Evolutionary conservation across 2,113 vertebrate genomes (phyloP), one percentile per base, ranked within the genome.

Genomic region (Riparia riparia): DNA sequence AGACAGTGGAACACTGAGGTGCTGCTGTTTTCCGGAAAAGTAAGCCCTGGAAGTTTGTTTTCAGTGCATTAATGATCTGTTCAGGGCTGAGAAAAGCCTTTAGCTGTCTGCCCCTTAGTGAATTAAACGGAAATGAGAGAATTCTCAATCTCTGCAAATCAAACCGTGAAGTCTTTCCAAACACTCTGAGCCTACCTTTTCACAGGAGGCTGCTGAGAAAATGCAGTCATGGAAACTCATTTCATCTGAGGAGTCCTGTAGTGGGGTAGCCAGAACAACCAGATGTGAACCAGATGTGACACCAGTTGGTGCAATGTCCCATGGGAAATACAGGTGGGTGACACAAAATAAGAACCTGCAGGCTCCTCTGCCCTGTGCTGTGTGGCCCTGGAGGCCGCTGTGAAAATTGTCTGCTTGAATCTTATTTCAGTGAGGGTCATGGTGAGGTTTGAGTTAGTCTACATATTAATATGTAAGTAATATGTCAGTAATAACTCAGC

Each of bases 291-390:
- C 47, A 29, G 20, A 10, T 22, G 10, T 39, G 41, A 34, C 37
- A 26, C 2, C 2, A 1, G 31, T 4, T 13, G 8, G 10, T 19
- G 3, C 10, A 3, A 3, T 12, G 12, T 57, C 69, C 77, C 49
- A 18, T 34, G 57, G 37, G n/a, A 66, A 66, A 26, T 39, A 37
- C 15, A 8, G 26, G 17, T 37, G 39, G 13, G 4, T 41, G 17
- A 47, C 44, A 44, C 25, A 68, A 63, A 39, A 7, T 20, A 29
- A 54, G 47, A 34, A 28, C 29, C 47, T 45, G 24, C 53, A 78
- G 56, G 39, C 14, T 63, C 32, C 25, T 9, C 31, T 66, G 61
- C 26, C 29, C 39, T 49, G 24, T 1, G 0, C 64, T 2, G 1
- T 26, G 29, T 28, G 49, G 14, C 18, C 22, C 7, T 47, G 68